Evolutionary conservation across 2,888 invertebrate species (phyloP), one percentile per base, ranked within the genome.

Genomic region (Erebia aethiops): DNA sequence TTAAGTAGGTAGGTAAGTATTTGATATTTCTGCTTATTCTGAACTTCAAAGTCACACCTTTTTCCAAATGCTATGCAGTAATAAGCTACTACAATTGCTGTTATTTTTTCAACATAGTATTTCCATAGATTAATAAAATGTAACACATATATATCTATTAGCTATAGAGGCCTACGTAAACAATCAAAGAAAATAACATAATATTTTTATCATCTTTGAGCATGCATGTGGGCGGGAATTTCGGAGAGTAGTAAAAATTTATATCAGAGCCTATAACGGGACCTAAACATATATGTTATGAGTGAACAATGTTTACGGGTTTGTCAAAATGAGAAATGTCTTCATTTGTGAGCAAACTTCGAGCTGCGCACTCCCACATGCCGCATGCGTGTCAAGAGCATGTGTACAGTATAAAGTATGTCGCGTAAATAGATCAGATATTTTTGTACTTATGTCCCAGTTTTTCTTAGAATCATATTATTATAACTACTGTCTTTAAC

Each of bases 241-340:
- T 79, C 76, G 21, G 43, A 74, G 81, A 79, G 77, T 72, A 78
- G 81, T 82, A 83, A 82, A 83, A 79, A 66, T 74, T 76, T 77
- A 75, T 75, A 71, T 78, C 75, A 76, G 69, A 75, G 77, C 74
- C 76, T 74, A 76, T 82, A 84, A 84, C 79, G 78, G 81, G 76
- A 80, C 79, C 79, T 81, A 83, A 82, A 72, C 58, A 80, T 79
- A 81, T 83, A 81, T 70, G 68, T 71, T 79, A 78, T n/a, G n/a
- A 77, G 82, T 83, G 84, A 85, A 85, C 81, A 85, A 82, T 84
- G 77, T 81, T 84, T 83, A 86, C 83, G 82, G 82, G 84, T 81
- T 78, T 82, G 86, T 85, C 84, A 83, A 82, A 61, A 84, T 86
- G 83, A 86, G 84, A 87, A 87, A 89, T 83, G 83, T 83, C 86